Percentiles rank a stretch among this genome's conserved stretches.
phyloP scores from a whole-genome alignment of 2,888 invertebrate species.

The Drosophila neotestacea region DNA sequence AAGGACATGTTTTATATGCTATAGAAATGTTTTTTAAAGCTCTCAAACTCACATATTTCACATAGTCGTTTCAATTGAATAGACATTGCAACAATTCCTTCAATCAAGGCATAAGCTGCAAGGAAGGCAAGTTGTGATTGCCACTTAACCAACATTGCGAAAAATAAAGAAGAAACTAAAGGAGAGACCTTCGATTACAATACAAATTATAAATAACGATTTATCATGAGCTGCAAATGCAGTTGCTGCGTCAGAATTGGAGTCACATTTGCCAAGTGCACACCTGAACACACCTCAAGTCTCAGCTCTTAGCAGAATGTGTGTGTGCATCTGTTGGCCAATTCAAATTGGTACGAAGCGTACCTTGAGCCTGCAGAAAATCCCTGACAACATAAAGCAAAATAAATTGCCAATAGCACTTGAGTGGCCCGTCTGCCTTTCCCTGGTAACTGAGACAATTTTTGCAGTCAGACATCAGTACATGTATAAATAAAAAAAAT shows the following conservation, averaged over 20 bases:
- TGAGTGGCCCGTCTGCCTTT: constrained; percentile 22
- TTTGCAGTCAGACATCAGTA: constrained; percentile 38
- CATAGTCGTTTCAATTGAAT: constrained; percentile 7
- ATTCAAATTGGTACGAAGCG: constrained; percentile 28
- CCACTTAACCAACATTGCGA: constrained; percentile 49
- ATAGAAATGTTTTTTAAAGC: constrained; percentile 16
- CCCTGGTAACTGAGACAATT: constrained; percentile 54
- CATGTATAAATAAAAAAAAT: constrained; percentile 4
- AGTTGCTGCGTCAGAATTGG: constrained; percentile 29
- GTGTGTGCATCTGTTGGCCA: constrained; percentile 36
- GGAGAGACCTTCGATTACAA: constrained; percentile 64
- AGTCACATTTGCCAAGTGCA: constrained; percentile 67
- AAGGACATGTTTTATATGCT: background rate
- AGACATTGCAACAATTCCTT: constrained; percentile 17
- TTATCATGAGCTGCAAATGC: constrained; percentile 62
- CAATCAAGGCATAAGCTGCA: constrained; percentile 12
- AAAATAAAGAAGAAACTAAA: constrained; percentile 23
- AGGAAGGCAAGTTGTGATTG: constrained; percentile 42
- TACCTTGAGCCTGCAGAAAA: constrained; percentile 33
- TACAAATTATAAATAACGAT: constrained; percentile 79
- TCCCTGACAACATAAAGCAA: constrained; percentile 43
- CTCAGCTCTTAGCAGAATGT: constrained; percentile 4
- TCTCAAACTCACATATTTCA: background rate
- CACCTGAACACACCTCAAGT: constrained; percentile 68
- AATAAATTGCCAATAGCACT: constrained; percentile 71